A percentile compares a stretch with the other conserved stretches of the same genome.
Conservation (phyloP, 2,113 vertebrate genomes). For the Austrofundulus limnaeus region DNA sequence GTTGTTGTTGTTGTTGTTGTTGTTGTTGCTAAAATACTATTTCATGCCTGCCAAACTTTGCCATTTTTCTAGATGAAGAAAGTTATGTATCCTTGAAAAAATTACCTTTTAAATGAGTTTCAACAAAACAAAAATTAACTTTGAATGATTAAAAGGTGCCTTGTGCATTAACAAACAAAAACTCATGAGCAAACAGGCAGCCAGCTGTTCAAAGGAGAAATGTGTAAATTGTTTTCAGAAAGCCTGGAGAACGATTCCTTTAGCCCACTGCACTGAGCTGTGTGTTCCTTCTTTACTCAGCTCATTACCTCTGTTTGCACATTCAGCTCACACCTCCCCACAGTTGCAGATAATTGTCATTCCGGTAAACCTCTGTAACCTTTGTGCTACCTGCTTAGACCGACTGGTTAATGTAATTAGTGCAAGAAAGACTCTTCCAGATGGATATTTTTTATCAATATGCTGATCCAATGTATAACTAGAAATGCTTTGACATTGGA, state of each 20-base stretch:
- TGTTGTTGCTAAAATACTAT: neutral
- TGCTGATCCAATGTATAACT: neutral
- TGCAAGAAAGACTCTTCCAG: conserved; percentile 10
- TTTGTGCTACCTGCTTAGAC: conserved; percentile 10
- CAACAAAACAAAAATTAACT: neutral
- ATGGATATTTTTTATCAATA: conserved; percentile 37
- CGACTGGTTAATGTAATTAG: conserved; percentile 25
- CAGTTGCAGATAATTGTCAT: conserved; percentile 32
- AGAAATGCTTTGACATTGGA: neutral
- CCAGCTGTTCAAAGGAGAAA: too few relatives aligned
- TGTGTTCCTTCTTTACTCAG: neutral
- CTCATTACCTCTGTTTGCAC: conserved; percentile 14
- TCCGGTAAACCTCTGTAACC: conserved; percentile 28
- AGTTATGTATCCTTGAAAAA: neutral
- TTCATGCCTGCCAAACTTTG: neutral
- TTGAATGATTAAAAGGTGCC: neutral
- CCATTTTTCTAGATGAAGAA: neutral
- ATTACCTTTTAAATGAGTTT: neutral
- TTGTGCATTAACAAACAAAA: neutral
- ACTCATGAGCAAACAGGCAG: neutral
- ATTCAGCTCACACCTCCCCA: conserved; percentile 18
- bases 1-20: too few relatives aligned
- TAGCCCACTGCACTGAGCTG: neutral
- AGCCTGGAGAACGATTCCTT: neutral
- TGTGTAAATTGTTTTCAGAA: neutral